Base-by-base conservation (phyloP, 2,888 invertebrate genomes). In the Eilema caniola region DNA sequence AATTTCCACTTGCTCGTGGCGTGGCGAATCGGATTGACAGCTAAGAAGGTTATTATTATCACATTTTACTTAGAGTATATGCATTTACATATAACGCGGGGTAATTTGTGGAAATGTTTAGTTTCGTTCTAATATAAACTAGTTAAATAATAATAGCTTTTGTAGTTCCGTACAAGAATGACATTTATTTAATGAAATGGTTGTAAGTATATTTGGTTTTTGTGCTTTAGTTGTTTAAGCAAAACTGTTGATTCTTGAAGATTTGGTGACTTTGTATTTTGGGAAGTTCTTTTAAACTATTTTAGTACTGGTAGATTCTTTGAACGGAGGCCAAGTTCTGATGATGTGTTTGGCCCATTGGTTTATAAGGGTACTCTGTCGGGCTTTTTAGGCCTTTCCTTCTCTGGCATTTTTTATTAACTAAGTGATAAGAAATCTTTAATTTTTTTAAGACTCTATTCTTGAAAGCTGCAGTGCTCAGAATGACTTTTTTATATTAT, bases 11-110 rank as follows among this genome's bases (percentile, higher is more conserved):
- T 90, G 93, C 90, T 90, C 90, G 90, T 89, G 87, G 89, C 90
- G 92, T 91, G 86, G 91, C 93, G 90, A 94, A 95, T 95, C 89
- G 88, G 91, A 93, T 93, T 94, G 95, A 94, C 93, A 92, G 87
- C 84, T 91, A 92, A 93, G 92, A 93, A 92, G 91, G 92, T 93
- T 94, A 94, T 94, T 95, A 94, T 94, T 94, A 93, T 93, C 92
- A 92, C 93, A 94, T 94, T 95, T 93, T 92, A 94, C 91, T 92
- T 90, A 90, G 83, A 78, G 74, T 80, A 77, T 73, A 82, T 86
- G 84, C 88, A 88, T 91, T 90, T 90, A 90, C 89, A 90, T 90
- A 88, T 87, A 88, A 88, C 84, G 85, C 83, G 82, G 86, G 84
- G 87, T 90, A 88, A 89, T 90, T 90, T 90, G 86, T 87, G 80